Evolutionary conservation across 2,888 invertebrate genomes (phyloP).

Genomic region (Ochropleura leucogaster): DNA sequence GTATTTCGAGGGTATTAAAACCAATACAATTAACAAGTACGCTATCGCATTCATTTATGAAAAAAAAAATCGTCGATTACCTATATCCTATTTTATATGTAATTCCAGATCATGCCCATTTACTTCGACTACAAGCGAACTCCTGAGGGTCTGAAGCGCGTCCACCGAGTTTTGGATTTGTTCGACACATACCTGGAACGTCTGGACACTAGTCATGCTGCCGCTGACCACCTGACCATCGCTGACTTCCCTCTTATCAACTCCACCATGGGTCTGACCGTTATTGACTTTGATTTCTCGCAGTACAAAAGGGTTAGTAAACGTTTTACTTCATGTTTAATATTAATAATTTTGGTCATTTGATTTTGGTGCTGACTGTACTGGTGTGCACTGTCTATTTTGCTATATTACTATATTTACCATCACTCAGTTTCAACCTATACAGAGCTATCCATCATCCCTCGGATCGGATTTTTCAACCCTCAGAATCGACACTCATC

Average conservation of each 20-base stretch:
- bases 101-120: conserved; percentile 93
- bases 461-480: not conserved
- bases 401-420: no score
- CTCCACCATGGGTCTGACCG: conserved; percentile 94
- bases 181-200: conserved; percentile 93
- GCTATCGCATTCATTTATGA: not conserved
- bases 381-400: no score
- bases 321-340: not conserved
- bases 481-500: not conserved
- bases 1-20: no score
- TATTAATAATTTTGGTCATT: not conserved
- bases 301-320: conserved; percentile 88
- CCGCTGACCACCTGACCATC: conserved; percentile 93
- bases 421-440: not conserved
- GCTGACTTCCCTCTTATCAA: conserved; percentile 94
- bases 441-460: not conserved
- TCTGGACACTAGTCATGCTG: conserved; percentile 91
- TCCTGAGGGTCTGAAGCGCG: conserved; percentile 92
- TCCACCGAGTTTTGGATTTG: conserved; percentile 91
- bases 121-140: conserved; percentile 94
- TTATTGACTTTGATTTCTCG: conserved; percentile 90
- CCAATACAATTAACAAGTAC: not conserved
- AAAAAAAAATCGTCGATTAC: not conserved
- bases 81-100: not conserved
- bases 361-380: not conserved